phyloP scores from a whole-genome alignment of 2,113 vertebrate genomes.

The Acinonyx jubatus region DNA sequence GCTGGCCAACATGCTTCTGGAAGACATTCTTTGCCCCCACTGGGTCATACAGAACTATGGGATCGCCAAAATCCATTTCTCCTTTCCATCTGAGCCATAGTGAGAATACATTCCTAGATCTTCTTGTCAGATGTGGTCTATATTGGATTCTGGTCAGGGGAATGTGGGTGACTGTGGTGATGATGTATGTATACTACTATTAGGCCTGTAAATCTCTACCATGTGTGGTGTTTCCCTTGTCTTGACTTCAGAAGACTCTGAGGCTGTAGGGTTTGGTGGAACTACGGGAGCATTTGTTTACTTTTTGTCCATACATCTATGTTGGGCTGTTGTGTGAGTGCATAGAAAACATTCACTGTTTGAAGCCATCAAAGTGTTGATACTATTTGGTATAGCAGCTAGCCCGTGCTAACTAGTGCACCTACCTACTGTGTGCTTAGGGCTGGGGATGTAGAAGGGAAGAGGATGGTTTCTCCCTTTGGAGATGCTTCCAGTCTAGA shows the following conservation, averaged over 20 bases:
- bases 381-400: not conserved
- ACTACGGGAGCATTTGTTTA: accelerated
- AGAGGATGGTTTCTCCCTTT: not conserved
- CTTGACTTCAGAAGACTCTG: not conserved
- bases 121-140: not conserved
- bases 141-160: not conserved
- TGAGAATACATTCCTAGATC: not conserved
- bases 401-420: not conserved
- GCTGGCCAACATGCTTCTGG: not conserved
- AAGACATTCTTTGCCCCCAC: not conserved
- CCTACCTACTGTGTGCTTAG: not conserved
- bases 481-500: not conserved
- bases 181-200: not conserved
- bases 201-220: not conserved
- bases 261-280: not conserved
- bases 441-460: not conserved
- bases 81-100: not conserved
- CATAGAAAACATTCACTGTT: not conserved
- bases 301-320: not conserved
- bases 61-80: not conserved
- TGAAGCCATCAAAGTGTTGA: not conserved
- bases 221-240: not conserved
- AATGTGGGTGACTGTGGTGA: not conserved
- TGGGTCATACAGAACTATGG: not conserved
- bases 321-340: not conserved